Base-by-base conservation (phyloP, 2,113 vertebrate genomes). In the Ammodytes marinus region DNA sequence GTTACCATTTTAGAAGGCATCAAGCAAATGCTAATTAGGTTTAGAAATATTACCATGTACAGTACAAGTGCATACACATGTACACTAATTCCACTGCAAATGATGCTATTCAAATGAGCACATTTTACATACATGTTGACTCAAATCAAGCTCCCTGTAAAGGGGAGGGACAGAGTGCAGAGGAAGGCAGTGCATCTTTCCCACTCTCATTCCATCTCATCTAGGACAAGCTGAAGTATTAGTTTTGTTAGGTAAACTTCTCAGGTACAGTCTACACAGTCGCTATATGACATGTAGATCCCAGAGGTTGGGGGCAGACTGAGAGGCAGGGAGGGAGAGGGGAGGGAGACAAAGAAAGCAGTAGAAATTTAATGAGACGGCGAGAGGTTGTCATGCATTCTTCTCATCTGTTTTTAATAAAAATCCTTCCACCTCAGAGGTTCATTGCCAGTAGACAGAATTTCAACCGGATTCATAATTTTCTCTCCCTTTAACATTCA, bases 391-490 rank as follows among this genome's bases (percentile, higher is more conserved):
- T 83, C 82, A 74, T 71, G 73, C 76, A 82, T 73, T 84, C 79
- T 71, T 75, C 76, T 83, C 83, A 84, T 83, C 80, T 85, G 89
- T 82, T 86, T 90, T 88, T 89, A 88, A 87, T 84, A 85, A 82
- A 81, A 86, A 52, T 2, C 53, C 47, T 69, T 83, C 65, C 61
- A 82, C 84, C 87, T 80, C 58, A 1, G 89, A 85, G 90, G 85
- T 53, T 85, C 77, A 59, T 59, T 45, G 79, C 50, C 63, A 60
- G 72, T 84, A 82, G 88, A 27, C 27, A 27, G 27, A 27, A 2
- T 1, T 27, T 80, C 81, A 79, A 11, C 57, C 8, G 27, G 27
- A 27, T 58, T 63, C 39, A 53, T 85, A 75, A 37, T 52, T 69
- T 69, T 46, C 35, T 78, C 57, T 46, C 35, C 73, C 50, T 75